These are phyloP conservation scores for Oryzias melastigma DNA, from an alignment of 2,113 vertebrate species.

Conservation along the genomic window DNA sequence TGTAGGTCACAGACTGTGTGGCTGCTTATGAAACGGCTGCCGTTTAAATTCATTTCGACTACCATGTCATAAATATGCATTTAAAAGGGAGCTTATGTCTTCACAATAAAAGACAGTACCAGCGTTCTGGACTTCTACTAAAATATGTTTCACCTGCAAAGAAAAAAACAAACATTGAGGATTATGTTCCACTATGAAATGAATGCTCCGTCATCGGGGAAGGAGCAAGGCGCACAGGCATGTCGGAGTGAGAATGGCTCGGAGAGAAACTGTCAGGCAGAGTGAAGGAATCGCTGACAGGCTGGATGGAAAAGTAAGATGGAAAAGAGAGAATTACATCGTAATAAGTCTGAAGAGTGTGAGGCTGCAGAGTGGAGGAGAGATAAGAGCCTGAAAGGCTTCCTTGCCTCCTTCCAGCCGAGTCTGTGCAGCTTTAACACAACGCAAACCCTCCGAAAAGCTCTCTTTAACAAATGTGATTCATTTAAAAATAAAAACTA, in stretches of 20 bases:
- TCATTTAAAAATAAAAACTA: not conserved
- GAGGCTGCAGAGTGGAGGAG: slow-evolving; percentile 46
- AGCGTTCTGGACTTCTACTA: slow-evolving; percentile 23
- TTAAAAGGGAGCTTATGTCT: no score
- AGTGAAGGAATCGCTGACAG: slow-evolving; percentile 25
- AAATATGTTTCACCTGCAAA: slow-evolving; percentile 26
- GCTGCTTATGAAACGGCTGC: slow-evolving; percentile 19
- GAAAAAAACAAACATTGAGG: slow-evolving; percentile 28
- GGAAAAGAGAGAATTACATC: slow-evolving; percentile 43
- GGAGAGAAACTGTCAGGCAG: slow-evolving; percentile 3
- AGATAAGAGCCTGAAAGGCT: slow-evolving; percentile 49
- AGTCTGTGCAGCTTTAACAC: slow-evolving; percentile 24
- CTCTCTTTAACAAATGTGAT: slow-evolving; percentile 21
- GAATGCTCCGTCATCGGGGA: slow-evolving; percentile 49
- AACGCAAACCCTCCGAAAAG: slow-evolving; percentile 25
- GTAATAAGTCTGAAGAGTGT: slow-evolving; percentile 38
- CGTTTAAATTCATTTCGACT: not conserved
- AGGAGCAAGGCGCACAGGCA: no score
- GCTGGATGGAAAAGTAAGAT: slow-evolving; percentile 22
- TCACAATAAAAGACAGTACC: not conserved
- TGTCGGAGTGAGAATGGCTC: no score
- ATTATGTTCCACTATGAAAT: slow-evolving; percentile 45
- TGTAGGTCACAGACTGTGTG: slow-evolving; percentile 26
- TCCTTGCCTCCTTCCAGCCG: slow-evolving; percentile 20
- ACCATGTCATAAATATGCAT: not conserved